A percentile compares a stretch with the other conserved stretches of the same genome.
Evolutionary conservation across 2,888 invertebrate species (phyloP).

Genomic region (Napeogenes inachia): DNA sequence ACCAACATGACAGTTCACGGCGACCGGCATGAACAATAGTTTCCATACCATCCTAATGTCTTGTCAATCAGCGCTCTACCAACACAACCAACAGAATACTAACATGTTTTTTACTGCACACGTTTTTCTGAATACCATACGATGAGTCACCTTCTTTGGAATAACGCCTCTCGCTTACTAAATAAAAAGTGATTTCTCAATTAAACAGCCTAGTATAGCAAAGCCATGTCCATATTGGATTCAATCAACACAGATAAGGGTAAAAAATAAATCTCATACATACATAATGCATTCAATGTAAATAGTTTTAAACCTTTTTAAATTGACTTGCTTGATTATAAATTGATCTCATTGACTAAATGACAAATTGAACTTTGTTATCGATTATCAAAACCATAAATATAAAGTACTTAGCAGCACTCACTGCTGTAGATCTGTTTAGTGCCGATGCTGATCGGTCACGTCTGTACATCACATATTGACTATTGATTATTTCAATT

Average conservation of each 20-base stretch:
- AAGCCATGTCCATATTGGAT: neutral
- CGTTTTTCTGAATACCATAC: constrained; percentile 50
- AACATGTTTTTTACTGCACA: constrained; percentile 53
- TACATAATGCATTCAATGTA: no score
- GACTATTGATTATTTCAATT: constrained; percentile 52
- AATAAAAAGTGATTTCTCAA: constrained; percentile 8
- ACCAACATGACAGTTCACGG: constrained; percentile 52
- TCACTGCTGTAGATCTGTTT: constrained; percentile 63
- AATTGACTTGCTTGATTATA: no score
- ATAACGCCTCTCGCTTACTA: constrained; percentile 13
- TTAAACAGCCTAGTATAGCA: constrained; percentile 5
- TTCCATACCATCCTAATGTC: constrained; percentile 60
- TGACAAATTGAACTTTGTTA: constrained; percentile 13
- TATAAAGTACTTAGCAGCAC: constrained; percentile 52
- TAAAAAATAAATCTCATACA: neutral
- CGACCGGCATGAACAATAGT: constrained; percentile 53
- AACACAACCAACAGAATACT: constrained; percentile 47
- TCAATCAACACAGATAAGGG: neutral
- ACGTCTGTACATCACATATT: constrained; percentile 45
- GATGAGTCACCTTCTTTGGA: constrained; percentile 52
- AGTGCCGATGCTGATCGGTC: constrained; percentile 61
- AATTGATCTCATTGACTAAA: no score
- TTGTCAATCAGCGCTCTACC: constrained; percentile 65
- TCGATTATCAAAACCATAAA: constrained; percentile 21
- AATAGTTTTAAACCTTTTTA: no score